Base-by-base conservation (phyloP, 1,140 invertebrate species). In the Hylaeus anthracinus region DNA sequence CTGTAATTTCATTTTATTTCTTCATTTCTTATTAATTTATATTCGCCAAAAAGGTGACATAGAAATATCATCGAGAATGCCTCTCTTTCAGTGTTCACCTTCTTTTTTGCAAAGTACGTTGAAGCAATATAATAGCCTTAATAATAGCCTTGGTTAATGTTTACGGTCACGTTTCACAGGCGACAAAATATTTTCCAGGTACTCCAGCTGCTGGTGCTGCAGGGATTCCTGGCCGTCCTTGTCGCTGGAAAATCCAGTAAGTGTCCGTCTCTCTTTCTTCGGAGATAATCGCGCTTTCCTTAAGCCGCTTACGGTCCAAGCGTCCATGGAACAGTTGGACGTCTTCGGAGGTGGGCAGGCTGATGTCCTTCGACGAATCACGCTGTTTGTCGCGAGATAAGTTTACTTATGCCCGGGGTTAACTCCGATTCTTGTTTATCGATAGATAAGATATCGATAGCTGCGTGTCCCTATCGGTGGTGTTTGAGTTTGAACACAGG, bases 241-340 rank as follows among this genome's bases (percentile, higher is more conserved):
- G 77, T 79, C 39, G 77, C 77, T 10, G 70, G 71, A 8, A 79
- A 79, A 73, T 73, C 71, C 71, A 51, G 77, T 79, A 66, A 79
- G 77, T 79, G 48, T 72, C 53, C 14, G 0, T 70, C 8, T 56
- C 9, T 43, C 51, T 56, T 1, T 12, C 37, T 41, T 1, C 53
- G 14, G 58, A 71, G 77, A 79, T 79, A 73, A 79, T 79, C 77
- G 77, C 15, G 77, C 48, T 73, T 39, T 53, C 15, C 51, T 65
- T 79, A 72, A 79, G 77, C 77, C 48, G 61, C 77, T 79, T 73
- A 73, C 61, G 51, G 51, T 58, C 41, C 71, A 71, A 71, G 73
- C 61, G 58, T 72, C 61, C 45, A 26, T 37, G 41, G 53, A 39
- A 48, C 64, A 26, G 14, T 69, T 56, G 66, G 66, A 14, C 58